Base-by-base conservation (phyloP, 2,888 invertebrate species). In the Drosophila affinis region DNA sequence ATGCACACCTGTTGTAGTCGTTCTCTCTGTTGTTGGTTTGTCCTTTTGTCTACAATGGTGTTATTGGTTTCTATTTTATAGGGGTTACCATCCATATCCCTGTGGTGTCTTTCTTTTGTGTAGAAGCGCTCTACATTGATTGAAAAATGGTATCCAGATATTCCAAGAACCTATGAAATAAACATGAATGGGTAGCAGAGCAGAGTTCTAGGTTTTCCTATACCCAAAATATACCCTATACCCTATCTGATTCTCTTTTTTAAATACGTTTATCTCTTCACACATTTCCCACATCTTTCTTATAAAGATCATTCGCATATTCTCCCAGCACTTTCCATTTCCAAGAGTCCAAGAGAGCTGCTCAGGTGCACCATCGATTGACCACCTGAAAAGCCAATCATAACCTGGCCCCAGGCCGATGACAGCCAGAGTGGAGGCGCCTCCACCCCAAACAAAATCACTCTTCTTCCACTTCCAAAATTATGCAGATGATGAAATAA, bases 401-500 rank as follows among this genome's bases (percentile, higher is more conserved):
- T 72, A 60, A 49, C 51, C 58, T 62, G 27, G 72, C 79, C 75
- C 27, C 46, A 70, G 75, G 87, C 61, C 47, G 72, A 39, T 52
- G 65, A 74, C 64, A 54, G 57, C 55, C 63, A 54, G 29, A 39
- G n/a, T n/a, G 71, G 39, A 51, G 71, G 45, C 54, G 29, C 39
- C 71, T 45, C 21, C 47, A 49, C 51, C 62, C 67, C 65, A 47
- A 56, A 75, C 72, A 67, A 83, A 67, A 83, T 39, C 39, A 7
- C 72, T 57, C 81, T 83, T 55, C 69, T 52, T 27, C 6, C 29
- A 29, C 29, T 73, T 64, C 47, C 14, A 39, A 87, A 81, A 77
- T 87, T 87, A 82, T 82, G 88, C 88, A 75, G 79, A 71, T 87
- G 89, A 87, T 80, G 88, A 84, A 84, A 88, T 78, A 86, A 86